Conservation (phyloP, 2,797 vertebrate species). For the Picus viridis region DNA sequence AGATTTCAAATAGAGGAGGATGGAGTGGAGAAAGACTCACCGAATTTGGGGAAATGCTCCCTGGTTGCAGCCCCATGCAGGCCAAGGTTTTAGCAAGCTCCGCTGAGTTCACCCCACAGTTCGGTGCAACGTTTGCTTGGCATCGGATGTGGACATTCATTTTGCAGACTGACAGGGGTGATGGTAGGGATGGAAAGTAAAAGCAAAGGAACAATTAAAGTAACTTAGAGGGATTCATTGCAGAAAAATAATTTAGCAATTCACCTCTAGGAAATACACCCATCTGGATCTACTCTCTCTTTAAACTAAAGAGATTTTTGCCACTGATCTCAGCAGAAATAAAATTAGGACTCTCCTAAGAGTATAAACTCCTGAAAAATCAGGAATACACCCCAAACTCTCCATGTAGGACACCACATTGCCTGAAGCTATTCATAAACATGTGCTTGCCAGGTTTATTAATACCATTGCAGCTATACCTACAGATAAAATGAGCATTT, state of each 20-base stretch:
- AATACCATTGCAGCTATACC: not conserved
- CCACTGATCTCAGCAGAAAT: not conserved
- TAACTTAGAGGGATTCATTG: not conserved
- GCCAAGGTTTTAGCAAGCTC: slow-evolving; percentile 93
- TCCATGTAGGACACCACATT: not conserved
- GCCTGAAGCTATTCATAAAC: not conserved
- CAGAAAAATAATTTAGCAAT: not conserved
- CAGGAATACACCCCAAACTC: not conserved
- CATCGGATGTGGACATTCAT: slow-evolving; percentile 97
- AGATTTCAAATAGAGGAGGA: not conserved
- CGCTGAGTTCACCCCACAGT: slow-evolving; percentile 93
- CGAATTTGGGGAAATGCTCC: slow-evolving; percentile 83
- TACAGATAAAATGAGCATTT: not conserved
- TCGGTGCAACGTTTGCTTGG: slow-evolving; percentile 93
- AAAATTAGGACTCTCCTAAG: not conserved
- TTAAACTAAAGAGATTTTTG: not conserved
- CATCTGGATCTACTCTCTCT: not conserved
- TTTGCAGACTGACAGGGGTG: slow-evolving; percentile 87
- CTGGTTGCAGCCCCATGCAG: slow-evolving; percentile 93
- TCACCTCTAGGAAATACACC: not conserved
- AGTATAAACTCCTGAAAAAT: not conserved
- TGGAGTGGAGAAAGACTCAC: slow-evolving; percentile 48
- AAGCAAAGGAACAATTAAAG: slow-evolving; percentile 25
- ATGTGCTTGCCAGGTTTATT: not conserved
- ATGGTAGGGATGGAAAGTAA: not conserved